phyloP scores from a whole-genome alignment of 2,797 vertebrate species.

The Florisuga fusca region DNA sequence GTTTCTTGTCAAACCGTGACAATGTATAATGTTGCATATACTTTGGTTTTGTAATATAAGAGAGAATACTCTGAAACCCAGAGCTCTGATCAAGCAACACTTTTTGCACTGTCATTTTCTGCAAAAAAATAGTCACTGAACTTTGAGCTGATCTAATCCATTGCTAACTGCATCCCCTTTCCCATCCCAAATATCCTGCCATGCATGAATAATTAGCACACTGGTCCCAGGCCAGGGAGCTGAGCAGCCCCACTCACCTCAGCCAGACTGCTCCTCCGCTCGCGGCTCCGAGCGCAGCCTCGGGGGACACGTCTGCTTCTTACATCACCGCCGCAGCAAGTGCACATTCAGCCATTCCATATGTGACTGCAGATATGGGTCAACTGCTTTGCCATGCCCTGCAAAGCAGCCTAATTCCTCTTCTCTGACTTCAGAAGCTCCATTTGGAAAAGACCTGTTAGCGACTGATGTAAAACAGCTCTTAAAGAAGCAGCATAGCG shows the following conservation, averaged over 20 bases:
- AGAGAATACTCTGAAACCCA: background rate
- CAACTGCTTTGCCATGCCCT: background rate
- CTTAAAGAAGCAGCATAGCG: background rate
- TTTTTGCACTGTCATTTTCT: background rate
- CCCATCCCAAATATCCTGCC: background rate
- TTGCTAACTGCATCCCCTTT: background rate
- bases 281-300: background rate
- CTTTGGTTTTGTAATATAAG: background rate
- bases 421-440: background rate
- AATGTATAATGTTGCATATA: background rate
- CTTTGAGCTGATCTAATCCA: conserved; percentile 42
- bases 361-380: background rate
- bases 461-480: fast-evolving
- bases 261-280: background rate
- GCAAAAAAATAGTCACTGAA: conserved; percentile 41
- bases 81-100: background rate
- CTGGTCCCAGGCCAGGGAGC: background rate
- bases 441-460: background rate
- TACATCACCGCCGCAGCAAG: background rate
- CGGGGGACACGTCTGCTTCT: background rate
- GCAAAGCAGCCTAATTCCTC: background rate
- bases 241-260: background rate
- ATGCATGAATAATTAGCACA: background rate
- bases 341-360: conserved; percentile 21
- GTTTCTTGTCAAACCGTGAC: too few relatives aligned